phyloP scores from a whole-genome alignment of 2,888 invertebrate species.

The Encarsia formosa region DNA sequence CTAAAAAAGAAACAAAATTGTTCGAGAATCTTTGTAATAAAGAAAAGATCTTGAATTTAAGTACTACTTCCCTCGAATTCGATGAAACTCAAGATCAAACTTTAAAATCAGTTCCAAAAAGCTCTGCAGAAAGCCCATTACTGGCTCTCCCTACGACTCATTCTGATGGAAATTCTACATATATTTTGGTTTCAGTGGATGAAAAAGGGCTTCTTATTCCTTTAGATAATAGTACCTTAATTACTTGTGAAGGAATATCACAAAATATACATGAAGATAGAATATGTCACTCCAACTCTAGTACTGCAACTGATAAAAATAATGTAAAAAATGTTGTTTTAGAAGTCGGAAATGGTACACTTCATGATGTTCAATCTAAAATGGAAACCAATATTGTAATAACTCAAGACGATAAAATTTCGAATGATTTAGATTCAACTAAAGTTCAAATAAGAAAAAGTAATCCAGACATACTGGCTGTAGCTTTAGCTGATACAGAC shows the following conservation, averaged over 20 bases:
- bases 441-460: constrained; percentile 40
- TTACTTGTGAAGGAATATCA: constrained; percentile 52
- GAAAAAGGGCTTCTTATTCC: constrained; percentile 68
- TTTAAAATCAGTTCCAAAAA: no score
- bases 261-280: constrained; percentile 42
- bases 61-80: no score
- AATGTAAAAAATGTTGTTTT: constrained; percentile 55
- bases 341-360: constrained; percentile 53
- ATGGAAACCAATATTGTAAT: constrained; percentile 44
- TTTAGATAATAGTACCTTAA: constrained; percentile 66
- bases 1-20: no score
- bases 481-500: constrained; percentile 71
- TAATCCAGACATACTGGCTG: constrained; percentile 70
- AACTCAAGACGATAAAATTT: constrained; percentile 47
- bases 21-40: no score
- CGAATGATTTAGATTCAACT: constrained; percentile 33
- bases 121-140: constrained; percentile 59
- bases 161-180: constrained; percentile 68
- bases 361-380: constrained; percentile 34
- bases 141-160: constrained; percentile 71
- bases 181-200: constrained; percentile 69
- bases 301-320: constrained; percentile 51
- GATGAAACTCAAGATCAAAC: no score
- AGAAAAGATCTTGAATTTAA: no score
- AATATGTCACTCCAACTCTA: constrained; percentile 52